Conservation (phyloP, 2,888 invertebrate species). For the Heliconius sara region DNA sequence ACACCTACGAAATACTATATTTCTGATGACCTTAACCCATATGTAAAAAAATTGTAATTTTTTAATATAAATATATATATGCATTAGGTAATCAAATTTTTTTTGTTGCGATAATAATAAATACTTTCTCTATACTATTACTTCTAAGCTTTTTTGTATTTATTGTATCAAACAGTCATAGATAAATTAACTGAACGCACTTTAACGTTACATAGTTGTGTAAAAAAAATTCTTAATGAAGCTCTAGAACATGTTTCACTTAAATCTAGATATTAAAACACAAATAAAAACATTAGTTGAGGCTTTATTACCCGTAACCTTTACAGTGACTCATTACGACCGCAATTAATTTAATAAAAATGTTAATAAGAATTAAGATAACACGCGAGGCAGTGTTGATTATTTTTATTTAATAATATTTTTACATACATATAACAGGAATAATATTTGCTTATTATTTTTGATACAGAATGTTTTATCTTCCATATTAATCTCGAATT, state of each 20-base stretch:
- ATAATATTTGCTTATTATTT: no score
- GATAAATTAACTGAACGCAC: not conserved
- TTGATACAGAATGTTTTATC: no score
- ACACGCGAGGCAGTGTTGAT: no score
- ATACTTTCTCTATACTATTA: no score
- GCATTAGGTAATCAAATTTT: not conserved
- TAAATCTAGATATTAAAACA: slow-evolving; percentile 11
- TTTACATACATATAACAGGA: no score
- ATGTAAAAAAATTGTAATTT: not conserved
- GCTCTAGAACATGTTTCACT: not conserved
- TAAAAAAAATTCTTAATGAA: not conserved
- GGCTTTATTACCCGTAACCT: slow-evolving; percentile 22
- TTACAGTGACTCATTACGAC: not conserved
- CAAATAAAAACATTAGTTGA: not conserved
- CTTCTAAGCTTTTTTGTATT: no score
- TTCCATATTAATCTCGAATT: no score
- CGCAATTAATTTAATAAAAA: not conserved
- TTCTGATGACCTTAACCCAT: slow-evolving; percentile 31
- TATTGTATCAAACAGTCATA: no score
- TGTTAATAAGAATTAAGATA: not conserved
- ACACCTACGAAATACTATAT: slow-evolving; percentile 23
- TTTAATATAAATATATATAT: slow-evolving; percentile 25
- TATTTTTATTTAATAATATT: no score
- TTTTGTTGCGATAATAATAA: not conserved
- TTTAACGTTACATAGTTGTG: not conserved